A percentile compares a stretch with the other conserved stretches of the same genome.
These are phyloP conservation scores for Poecile atricapillus DNA, from an alignment of 2,113 vertebrate genomes.

Conservation along the genomic window DNA sequence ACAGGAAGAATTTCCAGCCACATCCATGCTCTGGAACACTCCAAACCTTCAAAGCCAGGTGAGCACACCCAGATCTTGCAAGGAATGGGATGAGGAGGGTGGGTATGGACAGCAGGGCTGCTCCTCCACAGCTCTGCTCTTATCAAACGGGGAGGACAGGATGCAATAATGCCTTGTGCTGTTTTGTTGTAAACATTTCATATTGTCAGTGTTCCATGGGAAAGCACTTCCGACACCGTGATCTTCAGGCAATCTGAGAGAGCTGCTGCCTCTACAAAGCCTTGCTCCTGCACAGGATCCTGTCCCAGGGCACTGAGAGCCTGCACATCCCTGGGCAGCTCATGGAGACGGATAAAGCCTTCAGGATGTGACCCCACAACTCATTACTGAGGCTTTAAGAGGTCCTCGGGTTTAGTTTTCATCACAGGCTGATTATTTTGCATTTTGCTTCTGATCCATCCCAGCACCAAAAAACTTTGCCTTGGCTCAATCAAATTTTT, in stretches of 20 bases:
- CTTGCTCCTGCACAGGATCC: background rate
- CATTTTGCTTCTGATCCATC: background rate
- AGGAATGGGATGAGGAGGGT: background rate
- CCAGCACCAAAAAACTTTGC: background rate
- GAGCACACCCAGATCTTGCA: background rate
- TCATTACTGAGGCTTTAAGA: background rate
- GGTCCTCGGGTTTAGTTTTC: background rate
- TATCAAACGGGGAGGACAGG: background rate
- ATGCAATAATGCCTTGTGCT: accelerated
- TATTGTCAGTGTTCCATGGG: background rate
- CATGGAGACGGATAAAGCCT: background rate
- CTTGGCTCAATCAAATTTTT: background rate
- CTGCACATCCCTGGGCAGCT: background rate
- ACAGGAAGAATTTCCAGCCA: background rate
- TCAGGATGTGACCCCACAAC: background rate
- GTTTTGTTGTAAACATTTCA: background rate
- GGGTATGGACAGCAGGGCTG: background rate
- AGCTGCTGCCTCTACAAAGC: background rate
- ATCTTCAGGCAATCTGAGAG: background rate
- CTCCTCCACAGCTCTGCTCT: background rate
- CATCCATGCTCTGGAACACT: background rate
- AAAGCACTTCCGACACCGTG: accelerated
- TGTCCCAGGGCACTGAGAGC: background rate
- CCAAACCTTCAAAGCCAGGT: background rate
- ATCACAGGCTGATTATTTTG: background rate